Evolutionary conservation across 2,888 invertebrate species (phyloP), one percentile per base, ranked within the genome.

Genomic region (Petrophora chlorosata): DNA sequence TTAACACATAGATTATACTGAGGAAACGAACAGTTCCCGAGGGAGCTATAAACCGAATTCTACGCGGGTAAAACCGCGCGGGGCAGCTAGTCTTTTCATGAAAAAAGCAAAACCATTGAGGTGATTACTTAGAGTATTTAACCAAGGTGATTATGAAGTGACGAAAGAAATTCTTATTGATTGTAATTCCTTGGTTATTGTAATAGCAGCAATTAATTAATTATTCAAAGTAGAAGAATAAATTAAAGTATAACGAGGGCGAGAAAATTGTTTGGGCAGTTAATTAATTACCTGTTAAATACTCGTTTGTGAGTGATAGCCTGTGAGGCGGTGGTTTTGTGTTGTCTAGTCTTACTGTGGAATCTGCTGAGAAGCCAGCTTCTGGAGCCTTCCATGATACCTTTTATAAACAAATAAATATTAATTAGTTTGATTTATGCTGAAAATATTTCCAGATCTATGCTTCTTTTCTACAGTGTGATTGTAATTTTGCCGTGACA

Each of bases 241-340:
- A 52, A 46, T 56, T 41, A 46, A 52, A 26, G 49, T 14, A 49
- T 5, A 43, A 43, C 38, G 25, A 47, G 40, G 32, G 43, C 7
- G 38, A 22, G 43, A 33, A 33, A 38, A 28, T 36, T 23, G 26
- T 4, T 48, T 32, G 34, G 53, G 35, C 22, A 25, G 8, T 40
- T 50, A 43, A 42, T 42, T 32, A 32, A 42, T 54, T 72, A 90
- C 91, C 91, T 82, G 89, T 90, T 69, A 86, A 79, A 71, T 82
- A 91, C 69, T 90, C 91, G 67, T 88, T 91, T 63, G 89, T 92
- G 63, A 91, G 81, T 2, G 90, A 91, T 7, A 90, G 76, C 38
- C 90, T 79, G 71, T 92, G 90, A 5, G 85, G 79, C 1, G 85
- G 82, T 8, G 83, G 56, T 58, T 79, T 85, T 1, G 74, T 80